Evolutionary conservation across 2,888 invertebrate species (phyloP).

Genomic region (Nymphalis urticae): DNA sequence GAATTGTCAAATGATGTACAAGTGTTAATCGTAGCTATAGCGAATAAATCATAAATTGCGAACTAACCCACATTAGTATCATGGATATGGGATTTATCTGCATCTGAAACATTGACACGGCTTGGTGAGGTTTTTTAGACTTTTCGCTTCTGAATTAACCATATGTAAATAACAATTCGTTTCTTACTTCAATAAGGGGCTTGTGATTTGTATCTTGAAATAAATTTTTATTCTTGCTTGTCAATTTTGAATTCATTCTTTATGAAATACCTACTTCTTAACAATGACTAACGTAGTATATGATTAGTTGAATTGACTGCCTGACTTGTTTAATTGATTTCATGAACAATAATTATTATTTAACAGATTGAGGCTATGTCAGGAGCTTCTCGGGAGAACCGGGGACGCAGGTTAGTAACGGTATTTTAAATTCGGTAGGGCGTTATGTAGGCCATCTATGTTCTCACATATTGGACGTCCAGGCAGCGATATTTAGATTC

Average conservation of each 20-base stretch:
- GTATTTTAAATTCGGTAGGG: too few relatives aligned
- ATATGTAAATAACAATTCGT: slow-evolving; percentile 13
- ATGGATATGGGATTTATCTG: slow-evolving; percentile 17
- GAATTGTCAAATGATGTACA: not conserved
- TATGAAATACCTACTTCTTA: not conserved
- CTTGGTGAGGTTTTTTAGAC: slow-evolving; percentile 19
- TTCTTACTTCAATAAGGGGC: not conserved
- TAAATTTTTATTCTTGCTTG: not conserved
- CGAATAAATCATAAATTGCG: slow-evolving; percentile 6
- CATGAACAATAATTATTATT: not conserved
- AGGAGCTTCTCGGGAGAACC: slow-evolving; percentile 18
- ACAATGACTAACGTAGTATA: not conserved
- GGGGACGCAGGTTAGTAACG: slow-evolving; percentile 26
- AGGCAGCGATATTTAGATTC: too few relatives aligned
- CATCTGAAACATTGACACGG: slow-evolving; percentile 8
- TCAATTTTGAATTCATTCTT: not conserved
- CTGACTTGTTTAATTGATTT: not conserved
- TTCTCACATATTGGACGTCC: too few relatives aligned
- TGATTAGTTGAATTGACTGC: not conserved
- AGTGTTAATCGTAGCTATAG: slow-evolving; percentile 3
- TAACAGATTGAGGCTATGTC: slow-evolving; percentile 22
- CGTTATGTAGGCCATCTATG: too few relatives aligned
- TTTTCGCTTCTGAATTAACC: not conserved
- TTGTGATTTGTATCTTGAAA: not conserved
- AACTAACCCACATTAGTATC: slow-evolving; percentile 18